These are phyloP conservation scores for Xerus rutilus DNA, from an alignment of 2,797 vertebrate species.

Conservation along the genomic window DNA sequence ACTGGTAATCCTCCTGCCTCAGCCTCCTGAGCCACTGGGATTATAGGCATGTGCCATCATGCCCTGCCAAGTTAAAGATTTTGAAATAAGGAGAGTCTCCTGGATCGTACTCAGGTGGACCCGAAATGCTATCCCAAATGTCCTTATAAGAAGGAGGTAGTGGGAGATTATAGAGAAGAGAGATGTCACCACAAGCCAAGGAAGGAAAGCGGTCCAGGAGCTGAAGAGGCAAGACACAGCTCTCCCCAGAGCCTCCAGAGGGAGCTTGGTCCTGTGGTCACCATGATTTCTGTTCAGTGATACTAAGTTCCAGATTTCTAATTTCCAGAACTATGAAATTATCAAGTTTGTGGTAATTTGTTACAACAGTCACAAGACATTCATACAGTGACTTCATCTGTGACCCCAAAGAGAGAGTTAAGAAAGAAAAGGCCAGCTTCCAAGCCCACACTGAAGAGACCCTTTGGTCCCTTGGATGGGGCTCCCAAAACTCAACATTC, in stretches of 20 bases:
- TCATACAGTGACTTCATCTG: neutral
- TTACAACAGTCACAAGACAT: neutral
- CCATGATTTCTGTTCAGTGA: neutral
- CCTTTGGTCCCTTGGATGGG: neutral
- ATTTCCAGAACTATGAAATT: conserved; percentile 29
- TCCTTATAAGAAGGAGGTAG: neutral
- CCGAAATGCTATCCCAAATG: neutral
- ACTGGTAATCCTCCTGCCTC: too few relatives aligned
- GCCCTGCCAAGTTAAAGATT: neutral
- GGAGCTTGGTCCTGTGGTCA: neutral
- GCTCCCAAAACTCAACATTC: neutral
- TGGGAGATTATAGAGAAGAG: neutral
- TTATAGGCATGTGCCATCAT: too few relatives aligned
- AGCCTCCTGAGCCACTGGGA: too few relatives aligned
- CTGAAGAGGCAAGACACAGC: neutral
- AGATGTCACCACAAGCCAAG: neutral
- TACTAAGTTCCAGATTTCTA: neutral
- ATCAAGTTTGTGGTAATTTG: neutral
- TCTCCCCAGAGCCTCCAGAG: neutral
- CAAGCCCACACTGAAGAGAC: neutral
- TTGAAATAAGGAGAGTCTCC: neutral
- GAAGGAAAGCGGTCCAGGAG: neutral
- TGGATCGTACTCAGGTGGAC: neutral
- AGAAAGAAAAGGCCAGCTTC: neutral
- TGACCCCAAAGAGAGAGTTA: neutral